phyloP scores from a whole-genome alignment of 1,140 invertebrate genomes.

The Nymphalis io region DNA sequence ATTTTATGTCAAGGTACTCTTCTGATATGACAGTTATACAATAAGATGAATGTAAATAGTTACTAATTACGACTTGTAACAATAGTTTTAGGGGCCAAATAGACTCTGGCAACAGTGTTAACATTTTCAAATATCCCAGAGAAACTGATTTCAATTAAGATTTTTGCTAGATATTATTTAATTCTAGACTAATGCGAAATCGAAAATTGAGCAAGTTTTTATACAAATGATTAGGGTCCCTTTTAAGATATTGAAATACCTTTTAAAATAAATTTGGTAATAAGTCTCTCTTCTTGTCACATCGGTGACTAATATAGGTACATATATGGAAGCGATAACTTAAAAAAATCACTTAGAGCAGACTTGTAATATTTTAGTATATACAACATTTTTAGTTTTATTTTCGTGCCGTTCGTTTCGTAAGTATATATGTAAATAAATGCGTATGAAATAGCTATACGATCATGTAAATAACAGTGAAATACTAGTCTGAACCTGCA shows the following conservation, averaged over 20 bases:
- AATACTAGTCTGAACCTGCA: neutral
- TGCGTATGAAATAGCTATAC: too few species aligned
- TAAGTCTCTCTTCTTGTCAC: too few species aligned
- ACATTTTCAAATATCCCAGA: neutral
- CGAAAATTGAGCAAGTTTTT: neutral
- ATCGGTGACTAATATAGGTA: too few species aligned
- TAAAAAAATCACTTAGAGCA: too few species aligned
- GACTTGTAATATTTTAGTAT: too few species aligned
- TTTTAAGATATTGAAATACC: neutral
- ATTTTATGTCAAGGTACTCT: constrained; percentile 1
- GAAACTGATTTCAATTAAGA: neutral
- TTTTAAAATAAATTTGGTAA: neutral
- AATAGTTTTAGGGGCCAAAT: neutral
- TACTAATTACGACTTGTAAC: constrained; percentile 4
- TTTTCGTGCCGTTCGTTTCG: too few species aligned
- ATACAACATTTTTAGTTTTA: too few species aligned
- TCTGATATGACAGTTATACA: constrained; percentile 10
- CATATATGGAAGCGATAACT: too few species aligned
- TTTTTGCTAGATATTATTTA: neutral
- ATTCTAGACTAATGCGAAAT: neutral
- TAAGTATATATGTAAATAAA: too few species aligned
- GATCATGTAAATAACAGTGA: neutral
- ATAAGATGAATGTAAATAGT: constrained; percentile 5
- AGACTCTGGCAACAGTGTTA: neutral
- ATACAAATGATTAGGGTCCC: neutral